Evolutionary conservation across 1,140 invertebrate species (phyloP).

Genomic region (Thaumatotibia leucotreta): DNA sequence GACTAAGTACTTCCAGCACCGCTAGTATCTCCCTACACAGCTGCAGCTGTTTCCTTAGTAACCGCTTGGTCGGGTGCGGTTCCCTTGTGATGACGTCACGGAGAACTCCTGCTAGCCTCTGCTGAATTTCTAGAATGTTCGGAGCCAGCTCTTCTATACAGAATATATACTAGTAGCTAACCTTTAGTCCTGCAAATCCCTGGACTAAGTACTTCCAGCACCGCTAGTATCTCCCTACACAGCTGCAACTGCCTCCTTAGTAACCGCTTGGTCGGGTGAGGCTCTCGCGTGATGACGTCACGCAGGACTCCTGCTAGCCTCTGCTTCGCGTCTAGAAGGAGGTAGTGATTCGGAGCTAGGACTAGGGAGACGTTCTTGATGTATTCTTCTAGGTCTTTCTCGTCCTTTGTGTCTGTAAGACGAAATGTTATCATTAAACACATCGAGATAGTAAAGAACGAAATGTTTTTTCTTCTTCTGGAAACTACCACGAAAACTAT

Average conservation of each 20-base stretch:
- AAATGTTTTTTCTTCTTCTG: no score
- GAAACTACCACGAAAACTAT: no score
- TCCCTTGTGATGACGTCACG: no score
- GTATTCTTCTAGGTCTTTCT: conserved; percentile 78
- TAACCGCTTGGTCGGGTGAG: conserved; percentile 75
- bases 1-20: conserved; percentile 82
- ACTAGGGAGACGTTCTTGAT: conserved; percentile 76
- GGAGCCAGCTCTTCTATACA: not conserved
- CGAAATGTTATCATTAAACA: conserved; percentile 11
- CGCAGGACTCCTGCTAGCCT: conserved; percentile 79
- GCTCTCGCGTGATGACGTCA: conserved; percentile 71
- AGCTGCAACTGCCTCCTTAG: conserved; percentile 80
- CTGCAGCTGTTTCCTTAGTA: no score
- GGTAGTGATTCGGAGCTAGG: conserved; percentile 80
- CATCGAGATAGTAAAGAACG: not conserved
- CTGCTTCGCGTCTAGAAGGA: conserved; percentile 82
- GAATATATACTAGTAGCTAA: conserved; percentile 31
- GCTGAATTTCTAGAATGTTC: no score
- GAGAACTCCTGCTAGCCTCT: no score
- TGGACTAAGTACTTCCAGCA: conserved; percentile 83
- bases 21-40: no score
- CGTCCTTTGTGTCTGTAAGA: conserved; percentile 61
- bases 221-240: conserved; percentile 80
- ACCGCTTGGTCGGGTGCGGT: no score
- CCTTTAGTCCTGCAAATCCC: conserved; percentile 85